Evolutionary conservation across 2,797 vertebrate genomes (phyloP).

Genomic region (Smutsia temminckii): DNA sequence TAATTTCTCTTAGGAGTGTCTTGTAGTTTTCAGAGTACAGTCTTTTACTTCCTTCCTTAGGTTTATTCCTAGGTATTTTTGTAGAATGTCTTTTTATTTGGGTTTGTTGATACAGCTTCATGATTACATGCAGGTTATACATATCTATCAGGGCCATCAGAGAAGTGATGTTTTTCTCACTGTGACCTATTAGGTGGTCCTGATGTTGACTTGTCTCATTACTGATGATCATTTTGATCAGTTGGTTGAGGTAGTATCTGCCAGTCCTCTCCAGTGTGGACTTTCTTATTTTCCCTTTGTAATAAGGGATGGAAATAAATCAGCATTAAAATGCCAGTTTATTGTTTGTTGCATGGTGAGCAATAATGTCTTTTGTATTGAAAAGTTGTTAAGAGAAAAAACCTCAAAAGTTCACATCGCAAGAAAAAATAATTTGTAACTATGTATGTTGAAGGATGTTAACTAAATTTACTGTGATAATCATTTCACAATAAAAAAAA

Average conservation of each 20-base stretch:
- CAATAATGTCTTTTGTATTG: too few species aligned
- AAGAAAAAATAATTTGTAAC: too few species aligned
- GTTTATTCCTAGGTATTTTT: too few species aligned
- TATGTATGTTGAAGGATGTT: too few species aligned
- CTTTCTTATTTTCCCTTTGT: background rate
- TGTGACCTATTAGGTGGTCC: background rate
- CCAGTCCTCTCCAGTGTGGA: background rate
- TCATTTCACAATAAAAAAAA: too few species aligned
- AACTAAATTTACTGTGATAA: too few species aligned
- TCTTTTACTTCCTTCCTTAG: too few species aligned
- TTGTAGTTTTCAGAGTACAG: too few species aligned
- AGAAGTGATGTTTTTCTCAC: background rate
- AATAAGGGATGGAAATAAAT: background rate
- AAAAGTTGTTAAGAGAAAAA: too few species aligned
- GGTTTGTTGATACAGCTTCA: background rate
- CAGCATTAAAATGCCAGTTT: background rate
- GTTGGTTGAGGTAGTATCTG: background rate
- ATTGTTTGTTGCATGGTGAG: too few species aligned
- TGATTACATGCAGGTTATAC: background rate
- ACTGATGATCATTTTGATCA: background rate
- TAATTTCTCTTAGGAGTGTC: too few species aligned
- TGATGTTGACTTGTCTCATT: background rate
- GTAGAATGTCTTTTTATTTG: background rate
- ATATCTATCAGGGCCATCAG: background rate
- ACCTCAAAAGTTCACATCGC: too few species aligned